Evolutionary conservation across 1,140 invertebrate species (phyloP), one percentile per base, ranked within the genome.

Genomic region (Lasioglossum baleicum): DNA sequence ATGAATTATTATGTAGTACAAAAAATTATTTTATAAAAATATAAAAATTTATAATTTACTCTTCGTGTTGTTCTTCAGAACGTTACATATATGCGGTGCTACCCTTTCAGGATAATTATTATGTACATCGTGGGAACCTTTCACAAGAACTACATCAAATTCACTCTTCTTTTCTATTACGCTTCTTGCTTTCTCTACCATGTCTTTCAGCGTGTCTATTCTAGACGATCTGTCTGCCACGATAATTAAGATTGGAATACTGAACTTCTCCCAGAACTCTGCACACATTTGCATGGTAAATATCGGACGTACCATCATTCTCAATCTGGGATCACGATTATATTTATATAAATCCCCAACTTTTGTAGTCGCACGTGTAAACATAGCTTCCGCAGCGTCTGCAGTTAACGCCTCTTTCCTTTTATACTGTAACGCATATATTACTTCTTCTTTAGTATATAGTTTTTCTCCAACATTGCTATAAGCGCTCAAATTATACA

Each of bases 61-160:
- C 84, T 87, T 88, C 51, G 89, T 78, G 76, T 84, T 70, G 60
- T 71, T 87, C 42, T 80, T 83, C 44, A 90, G 77, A 92, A 94
- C 94, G 79, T 88, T 75, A 58, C 73, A 86, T 75, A 95, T 85
- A 74, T 91, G 65, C 10, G 87, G 84, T 8, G 93, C 93, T 66
- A 95, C 88, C 75, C 75, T 90, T 88, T 94, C 93, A 7, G 95
- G 95, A 87, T 94, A 85, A 83, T 94, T 94, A 79, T 95, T 91
- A 88, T 96, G 95, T 13, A 95, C 90, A 90, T 96, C 95, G 91
- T 96, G 95, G 90, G 94, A 94, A 22, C 95, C 95, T 26, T 93
- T 88, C 40, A 96, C 91, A 75, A 88, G 74, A 72, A 92, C 85
- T 40, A 87, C 76, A 7, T 82, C 51, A 48, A 31, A 35, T 31